These are phyloP conservation scores for Bergia sp. DNA, from an alignment of 92 coral and sea anemone species.

Conservation along the genomic window DNA sequence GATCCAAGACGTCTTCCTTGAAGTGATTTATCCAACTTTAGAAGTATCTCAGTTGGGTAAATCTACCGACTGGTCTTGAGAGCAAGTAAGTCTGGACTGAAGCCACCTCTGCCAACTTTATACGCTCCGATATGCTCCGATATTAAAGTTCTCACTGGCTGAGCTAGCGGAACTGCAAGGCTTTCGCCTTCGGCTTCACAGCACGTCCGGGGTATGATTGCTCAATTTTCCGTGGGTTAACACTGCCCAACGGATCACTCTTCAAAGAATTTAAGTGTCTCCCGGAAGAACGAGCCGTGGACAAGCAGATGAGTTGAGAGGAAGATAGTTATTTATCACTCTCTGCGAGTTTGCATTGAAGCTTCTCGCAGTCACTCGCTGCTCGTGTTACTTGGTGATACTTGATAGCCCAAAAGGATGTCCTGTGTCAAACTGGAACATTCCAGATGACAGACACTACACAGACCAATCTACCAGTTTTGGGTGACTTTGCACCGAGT, in stretches of 20 bases:
- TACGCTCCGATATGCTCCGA: background rate
- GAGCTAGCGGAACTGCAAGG: background rate
- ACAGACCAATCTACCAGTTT: background rate
- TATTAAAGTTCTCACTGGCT: background rate
- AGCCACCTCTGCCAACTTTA: background rate
- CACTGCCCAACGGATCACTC: background rate
- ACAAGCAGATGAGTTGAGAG: background rate
- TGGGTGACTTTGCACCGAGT: too few species aligned
- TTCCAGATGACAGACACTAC: slow-evolving; percentile 38
- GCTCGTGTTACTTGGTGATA: slow-evolving; percentile 1
- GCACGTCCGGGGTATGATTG: background rate
- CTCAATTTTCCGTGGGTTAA: background rate
- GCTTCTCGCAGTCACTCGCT: background rate
- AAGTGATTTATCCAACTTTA: background rate
- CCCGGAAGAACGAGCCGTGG: background rate
- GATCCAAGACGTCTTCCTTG: background rate
- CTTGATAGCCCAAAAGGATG: background rate
- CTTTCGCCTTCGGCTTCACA: background rate
- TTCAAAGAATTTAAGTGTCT: background rate
- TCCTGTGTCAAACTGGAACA: slow-evolving; percentile 21
- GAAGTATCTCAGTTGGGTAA: background rate
- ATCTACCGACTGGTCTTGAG: background rate
- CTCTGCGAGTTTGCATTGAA: background rate
- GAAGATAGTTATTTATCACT: background rate
- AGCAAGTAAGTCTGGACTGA: background rate